phyloP scores from a whole-genome alignment of 2,797 vertebrate genomes.

The Cercopithecus petaurista region DNA sequence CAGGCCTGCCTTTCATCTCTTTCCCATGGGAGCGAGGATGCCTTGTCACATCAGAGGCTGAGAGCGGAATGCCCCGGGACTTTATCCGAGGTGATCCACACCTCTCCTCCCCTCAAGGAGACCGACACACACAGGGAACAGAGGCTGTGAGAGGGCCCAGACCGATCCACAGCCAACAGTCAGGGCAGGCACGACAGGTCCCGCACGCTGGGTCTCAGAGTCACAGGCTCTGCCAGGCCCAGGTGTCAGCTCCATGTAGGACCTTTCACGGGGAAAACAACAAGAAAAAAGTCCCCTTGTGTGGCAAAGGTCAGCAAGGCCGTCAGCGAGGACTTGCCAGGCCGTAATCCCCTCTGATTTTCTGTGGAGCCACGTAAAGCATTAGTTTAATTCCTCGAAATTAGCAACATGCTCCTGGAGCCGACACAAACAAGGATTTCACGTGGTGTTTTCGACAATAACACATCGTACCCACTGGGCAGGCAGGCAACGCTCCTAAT shows the following conservation, averaged over 20 bases:
- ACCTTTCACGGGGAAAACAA: neutral
- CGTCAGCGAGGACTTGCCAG: neutral
- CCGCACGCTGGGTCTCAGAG: fast-evolving
- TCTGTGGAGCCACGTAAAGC: conserved; percentile 45
- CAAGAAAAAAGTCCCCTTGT: neutral
- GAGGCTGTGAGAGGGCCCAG: neutral
- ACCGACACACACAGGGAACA: fast-evolving
- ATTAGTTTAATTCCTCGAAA: conserved; percentile 82
- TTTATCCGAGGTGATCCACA: neutral
- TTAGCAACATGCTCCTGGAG: conserved; percentile 69
- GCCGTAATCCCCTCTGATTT: conserved; percentile 53
- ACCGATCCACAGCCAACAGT: neutral
- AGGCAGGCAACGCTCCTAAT: conserved; percentile 49
- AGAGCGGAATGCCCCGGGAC: neutral
- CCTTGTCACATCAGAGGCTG: neutral
- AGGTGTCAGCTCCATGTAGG: neutral
- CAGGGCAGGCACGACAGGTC: neutral
- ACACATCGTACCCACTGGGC: neutral
- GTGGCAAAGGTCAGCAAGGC: neutral
- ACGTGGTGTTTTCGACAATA: conserved; percentile 47
- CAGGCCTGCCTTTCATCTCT: neutral
- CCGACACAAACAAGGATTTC: conserved; percentile 75
- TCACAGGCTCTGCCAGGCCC: neutral
- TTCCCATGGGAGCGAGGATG: neutral
- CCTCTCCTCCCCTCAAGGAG: neutral